Evolutionary conservation across 2,797 vertebrate species (phyloP), one percentile per base, ranked within the genome.

Genomic region (Trichosurus vulpecula): DNA sequence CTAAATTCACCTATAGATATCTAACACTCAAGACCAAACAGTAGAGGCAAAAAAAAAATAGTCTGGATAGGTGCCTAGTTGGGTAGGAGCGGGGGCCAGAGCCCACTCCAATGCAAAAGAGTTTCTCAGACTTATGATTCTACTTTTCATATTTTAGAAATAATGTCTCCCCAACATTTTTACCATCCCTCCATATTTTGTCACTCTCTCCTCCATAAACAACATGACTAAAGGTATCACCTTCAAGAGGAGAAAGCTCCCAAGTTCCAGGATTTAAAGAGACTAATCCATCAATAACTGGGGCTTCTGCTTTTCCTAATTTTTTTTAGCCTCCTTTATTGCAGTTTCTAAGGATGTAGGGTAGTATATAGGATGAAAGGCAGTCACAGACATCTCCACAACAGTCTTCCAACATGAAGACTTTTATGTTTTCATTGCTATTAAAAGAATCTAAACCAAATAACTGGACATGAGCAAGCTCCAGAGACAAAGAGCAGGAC

Each of bases 81-180:
- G 97, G 94, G 93, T 97, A 97, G 97, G 97, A 97, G 96, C 97
- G 97, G 98, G 97, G 97, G 97, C 97, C 54, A 0, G 66, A 97
- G 93, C 92, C 96, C 95, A 96, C 95, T 96, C 96, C 92, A 90
- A 54, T 97, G 96, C 91, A 95, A 96, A 95, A 93, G 96, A 61
- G 92, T 96, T 96, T 95, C 95, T 96, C 89, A 91, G 94, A 90
- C 95, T 94, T 94, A 94, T 87, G 93, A n/a, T 87, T 95, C 93
- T 93, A 91, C 92, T 93, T 94, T 27, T 56, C 94, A 96, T 74
- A 90, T 91, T 96, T 95, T 96, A 97, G 91, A 93, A 96, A 91
- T 91, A 94, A 96, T 92, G 94, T 95, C 91, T 61, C 56, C 93
- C 91, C 87, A 91, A 94, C 90, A 92, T 93, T 94, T 93, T 95